Percentiles rank a stretch among this genome's conserved stretches.
These are phyloP conservation scores for Dendrolimus punctatus DNA, from an alignment of 1,140 invertebrate genomes.

Conservation along the genomic window DNA sequence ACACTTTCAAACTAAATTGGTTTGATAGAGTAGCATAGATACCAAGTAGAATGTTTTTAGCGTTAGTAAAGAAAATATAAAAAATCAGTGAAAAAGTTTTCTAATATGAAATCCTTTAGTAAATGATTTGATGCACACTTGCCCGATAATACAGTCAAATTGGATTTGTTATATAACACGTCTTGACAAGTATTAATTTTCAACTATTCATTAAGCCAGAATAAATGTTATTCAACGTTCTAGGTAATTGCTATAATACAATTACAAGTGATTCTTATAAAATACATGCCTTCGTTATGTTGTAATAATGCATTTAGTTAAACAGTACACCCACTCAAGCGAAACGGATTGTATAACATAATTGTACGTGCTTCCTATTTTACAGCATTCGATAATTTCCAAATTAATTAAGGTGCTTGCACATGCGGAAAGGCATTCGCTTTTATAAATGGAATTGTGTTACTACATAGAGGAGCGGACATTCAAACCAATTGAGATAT, in stretches of 20 bases:
- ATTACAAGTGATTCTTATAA: constrained; percentile 15
- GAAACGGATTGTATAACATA: constrained; percentile 41
- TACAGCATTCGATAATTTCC: constrained; percentile 28
- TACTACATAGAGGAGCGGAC: no score
- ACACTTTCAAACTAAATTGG: no score
- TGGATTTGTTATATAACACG: not conserved
- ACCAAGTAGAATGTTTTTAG: no score
- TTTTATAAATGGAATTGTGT: no score
- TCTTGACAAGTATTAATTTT: constrained; percentile 1
- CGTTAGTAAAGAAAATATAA: no score
- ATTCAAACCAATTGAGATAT: no score
- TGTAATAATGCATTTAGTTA: constrained; percentile 33
- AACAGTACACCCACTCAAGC: constrained; percentile 36
- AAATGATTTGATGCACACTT: no score
- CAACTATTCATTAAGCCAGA: constrained; percentile 6
- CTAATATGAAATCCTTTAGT: no score
- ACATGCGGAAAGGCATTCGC: not conserved
- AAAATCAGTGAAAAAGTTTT: no score
- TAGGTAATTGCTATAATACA: constrained; percentile 23
- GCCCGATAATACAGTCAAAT: no score
- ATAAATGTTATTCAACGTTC: constrained; percentile 19
- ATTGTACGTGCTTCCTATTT: constrained; percentile 31
- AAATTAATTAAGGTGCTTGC: constrained; percentile 8
- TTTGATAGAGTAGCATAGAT: no score
- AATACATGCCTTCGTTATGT: constrained; percentile 32